Percentiles rank a stretch among this genome's conserved stretches.
Conservation (phyloP, 2,113 vertebrate genomes). For the Daubentonia madagascariensis region DNA sequence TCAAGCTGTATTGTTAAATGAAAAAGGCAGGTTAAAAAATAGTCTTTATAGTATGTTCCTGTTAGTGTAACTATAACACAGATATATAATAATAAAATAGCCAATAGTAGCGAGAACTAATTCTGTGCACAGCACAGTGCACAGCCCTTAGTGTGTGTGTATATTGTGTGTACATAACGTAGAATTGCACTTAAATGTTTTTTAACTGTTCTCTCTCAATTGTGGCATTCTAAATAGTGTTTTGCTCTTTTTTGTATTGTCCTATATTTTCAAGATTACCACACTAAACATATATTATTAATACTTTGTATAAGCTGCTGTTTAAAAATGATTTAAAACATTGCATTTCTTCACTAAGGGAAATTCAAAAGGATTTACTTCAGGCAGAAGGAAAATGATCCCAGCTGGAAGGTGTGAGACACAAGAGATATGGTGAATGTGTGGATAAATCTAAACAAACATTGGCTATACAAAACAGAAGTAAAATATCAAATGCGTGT, state of each 20-base stretch:
- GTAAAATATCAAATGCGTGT: not conserved
- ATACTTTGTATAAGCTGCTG: not conserved
- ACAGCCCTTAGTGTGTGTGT: not conserved
- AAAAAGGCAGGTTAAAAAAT: not conserved
- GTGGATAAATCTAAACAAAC: not conserved
- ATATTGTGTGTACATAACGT: not conserved
- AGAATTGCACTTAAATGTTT: not conserved
- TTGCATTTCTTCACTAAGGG: not conserved
- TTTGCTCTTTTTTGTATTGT: not conserved
- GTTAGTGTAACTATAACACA: not conserved
- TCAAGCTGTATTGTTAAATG: not conserved
- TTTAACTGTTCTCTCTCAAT: not conserved
- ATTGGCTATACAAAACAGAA: not conserved
- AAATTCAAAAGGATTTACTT: conserved; percentile 22
- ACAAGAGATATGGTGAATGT: not conserved
- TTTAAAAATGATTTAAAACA: conserved; percentile 28
- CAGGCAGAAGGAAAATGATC: not conserved
- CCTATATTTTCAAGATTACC: not conserved
- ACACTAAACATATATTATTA: not conserved
- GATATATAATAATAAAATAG: not conserved
- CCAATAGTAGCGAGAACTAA: not conserved
- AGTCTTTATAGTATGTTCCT: not conserved
- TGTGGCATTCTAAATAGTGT: not conserved
- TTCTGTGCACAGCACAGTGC: not conserved
- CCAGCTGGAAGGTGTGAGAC: not conserved